Conservation (phyloP, 2,113 vertebrate species). For the Heterotilapia buettikoferi region DNA sequence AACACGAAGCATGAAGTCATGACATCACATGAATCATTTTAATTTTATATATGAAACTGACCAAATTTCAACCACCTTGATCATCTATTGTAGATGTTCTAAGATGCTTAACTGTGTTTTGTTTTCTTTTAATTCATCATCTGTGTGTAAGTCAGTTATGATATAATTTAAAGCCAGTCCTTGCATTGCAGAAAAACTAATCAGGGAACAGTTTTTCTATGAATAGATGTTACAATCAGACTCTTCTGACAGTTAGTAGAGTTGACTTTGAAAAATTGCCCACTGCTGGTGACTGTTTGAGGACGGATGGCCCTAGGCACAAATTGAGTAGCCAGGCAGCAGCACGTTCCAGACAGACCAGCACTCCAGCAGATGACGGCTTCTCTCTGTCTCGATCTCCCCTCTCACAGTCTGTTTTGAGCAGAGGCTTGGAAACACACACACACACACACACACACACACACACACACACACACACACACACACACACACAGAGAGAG, state of each 20-base stretch:
- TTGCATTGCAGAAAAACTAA: neutral
- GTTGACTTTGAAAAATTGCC: conserved; percentile 5
- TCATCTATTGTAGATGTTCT: neutral
- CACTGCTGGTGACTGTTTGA: conserved; percentile 3
- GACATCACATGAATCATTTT: neutral
- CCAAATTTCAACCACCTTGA: neutral
- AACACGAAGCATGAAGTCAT: neutral
- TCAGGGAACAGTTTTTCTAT: neutral
- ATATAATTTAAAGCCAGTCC: neutral
- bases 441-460: neutral
- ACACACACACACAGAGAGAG: neutral
- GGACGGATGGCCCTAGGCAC: conserved; percentile 1
- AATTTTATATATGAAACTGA: neutral
- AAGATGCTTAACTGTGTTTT: neutral
- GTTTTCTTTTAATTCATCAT: neutral
- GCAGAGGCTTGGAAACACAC: neutral
- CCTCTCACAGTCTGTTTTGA: neutral
- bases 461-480: too few species aligned
- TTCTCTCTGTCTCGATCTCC: neutral
- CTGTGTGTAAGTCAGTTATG: neutral
- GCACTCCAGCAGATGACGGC: neutral
- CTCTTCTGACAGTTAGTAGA: neutral
- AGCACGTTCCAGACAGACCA: neutral
- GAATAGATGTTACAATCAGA: neutral
- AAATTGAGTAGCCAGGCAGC: neutral